Percentiles rank a stretch among this genome's conserved stretches.
Evolutionary conservation across 2,797 vertebrate genomes (phyloP).

Genomic region (Graptemys geographica): DNA sequence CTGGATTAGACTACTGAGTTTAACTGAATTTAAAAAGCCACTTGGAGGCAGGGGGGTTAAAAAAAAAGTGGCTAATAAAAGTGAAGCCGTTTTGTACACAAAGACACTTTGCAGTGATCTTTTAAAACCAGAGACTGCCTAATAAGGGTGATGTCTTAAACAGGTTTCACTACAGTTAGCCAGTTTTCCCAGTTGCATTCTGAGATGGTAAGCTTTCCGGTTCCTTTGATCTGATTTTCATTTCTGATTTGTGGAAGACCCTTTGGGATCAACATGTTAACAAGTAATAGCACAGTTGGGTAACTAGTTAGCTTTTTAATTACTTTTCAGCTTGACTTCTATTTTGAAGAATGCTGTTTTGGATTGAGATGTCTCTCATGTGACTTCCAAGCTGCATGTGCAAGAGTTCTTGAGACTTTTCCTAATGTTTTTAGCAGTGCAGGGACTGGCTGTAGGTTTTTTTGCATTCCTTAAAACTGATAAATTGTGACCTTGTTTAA

Average conservation of each 20-base stretch:
- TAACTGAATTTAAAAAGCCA: background rate
- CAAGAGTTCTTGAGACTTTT: background rate
- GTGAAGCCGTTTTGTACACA: conserved; percentile 11
- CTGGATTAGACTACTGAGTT: conserved; percentile 44
- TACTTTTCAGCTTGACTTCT: background rate
- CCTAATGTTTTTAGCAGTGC: background rate
- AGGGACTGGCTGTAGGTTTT: background rate
- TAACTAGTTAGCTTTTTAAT: background rate
- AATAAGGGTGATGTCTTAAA: background rate
- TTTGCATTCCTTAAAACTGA: background rate
- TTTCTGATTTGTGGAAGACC: background rate
- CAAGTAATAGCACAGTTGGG: background rate
- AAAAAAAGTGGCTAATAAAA: background rate
- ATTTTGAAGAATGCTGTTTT: background rate
- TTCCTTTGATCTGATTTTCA: background rate
- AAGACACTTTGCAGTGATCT: background rate
- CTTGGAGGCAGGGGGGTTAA: background rate
- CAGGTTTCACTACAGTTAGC: background rate
- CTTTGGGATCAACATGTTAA: background rate
- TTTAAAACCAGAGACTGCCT: background rate
- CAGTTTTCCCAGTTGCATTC: background rate
- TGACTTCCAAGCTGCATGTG: background rate
- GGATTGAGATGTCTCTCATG: background rate
- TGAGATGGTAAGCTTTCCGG: background rate
- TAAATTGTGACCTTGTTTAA: background rate